Conservation (phyloP, 2,797 vertebrate genomes). For the Myotis daubentonii region DNA sequence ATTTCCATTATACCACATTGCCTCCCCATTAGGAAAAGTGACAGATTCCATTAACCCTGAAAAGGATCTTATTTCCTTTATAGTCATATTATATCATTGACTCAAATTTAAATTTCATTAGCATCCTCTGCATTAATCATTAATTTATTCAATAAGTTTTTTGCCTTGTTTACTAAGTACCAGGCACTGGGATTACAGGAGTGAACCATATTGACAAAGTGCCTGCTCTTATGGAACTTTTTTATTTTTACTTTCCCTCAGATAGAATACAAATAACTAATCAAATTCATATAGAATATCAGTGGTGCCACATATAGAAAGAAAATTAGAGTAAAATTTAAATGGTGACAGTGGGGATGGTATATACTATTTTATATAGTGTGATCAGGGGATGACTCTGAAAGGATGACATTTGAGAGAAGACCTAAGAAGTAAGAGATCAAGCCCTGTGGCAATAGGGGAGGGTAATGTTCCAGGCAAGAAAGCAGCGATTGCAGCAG, state of each 20-base stretch:
- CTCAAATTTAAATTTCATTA: neutral
- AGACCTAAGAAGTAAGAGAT: neutral
- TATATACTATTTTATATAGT: neutral
- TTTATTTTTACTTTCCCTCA: neutral
- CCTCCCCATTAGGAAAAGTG: neutral
- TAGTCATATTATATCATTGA: neutral
- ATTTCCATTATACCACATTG: neutral
- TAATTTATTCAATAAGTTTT: neutral
- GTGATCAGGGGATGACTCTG: neutral
- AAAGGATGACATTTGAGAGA: neutral
- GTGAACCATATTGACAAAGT: neutral
- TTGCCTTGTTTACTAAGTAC: neutral
- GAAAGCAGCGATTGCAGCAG: neutral
- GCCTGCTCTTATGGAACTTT: neutral
- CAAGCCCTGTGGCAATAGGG: neutral
- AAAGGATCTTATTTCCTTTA: conserved; percentile 17
- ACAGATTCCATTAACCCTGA: neutral
- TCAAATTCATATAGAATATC: neutral
- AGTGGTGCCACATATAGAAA: neutral
- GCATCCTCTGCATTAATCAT: neutral
- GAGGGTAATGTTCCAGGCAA: neutral
- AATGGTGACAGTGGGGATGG: neutral
- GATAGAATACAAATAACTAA: conserved; percentile 26
- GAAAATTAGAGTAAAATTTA: conserved; percentile 6
- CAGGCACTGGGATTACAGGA: neutral